Conservation (phyloP, 1,140 invertebrate species). For the Brachionus angularis region DNA sequence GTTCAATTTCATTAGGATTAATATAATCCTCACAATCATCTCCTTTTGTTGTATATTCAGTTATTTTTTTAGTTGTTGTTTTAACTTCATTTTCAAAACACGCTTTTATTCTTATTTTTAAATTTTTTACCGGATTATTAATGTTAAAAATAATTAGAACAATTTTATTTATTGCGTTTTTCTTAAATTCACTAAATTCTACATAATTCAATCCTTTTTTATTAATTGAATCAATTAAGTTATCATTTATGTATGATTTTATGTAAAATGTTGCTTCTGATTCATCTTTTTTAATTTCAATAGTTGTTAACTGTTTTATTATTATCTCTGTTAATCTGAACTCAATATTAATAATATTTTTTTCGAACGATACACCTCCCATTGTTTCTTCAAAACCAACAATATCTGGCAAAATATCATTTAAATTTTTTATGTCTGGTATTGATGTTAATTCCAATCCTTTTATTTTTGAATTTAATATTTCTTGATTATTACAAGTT, state of each 20-base stretch:
- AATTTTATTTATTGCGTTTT: background rate
- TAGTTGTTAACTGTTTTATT: background rate
- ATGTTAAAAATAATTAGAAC: background rate
- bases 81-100: no score
- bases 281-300: background rate
- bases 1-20: no score
- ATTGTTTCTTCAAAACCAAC: background rate
- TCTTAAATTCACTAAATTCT: background rate
- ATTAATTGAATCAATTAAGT: background rate
- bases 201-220: background rate
- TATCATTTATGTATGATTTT: background rate
- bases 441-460: no score
- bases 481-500: no score
- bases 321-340: background rate
- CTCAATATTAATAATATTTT: background rate
- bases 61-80: background rate
- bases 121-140: background rate
- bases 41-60: background rate
- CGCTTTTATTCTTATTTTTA: conserved; percentile 3
- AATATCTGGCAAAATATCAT: background rate
- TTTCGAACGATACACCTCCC: background rate
- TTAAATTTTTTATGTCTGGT: conserved; percentile 5
- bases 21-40: no score
- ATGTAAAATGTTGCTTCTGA: background rate
- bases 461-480: no score